Evolutionary conservation across 1,140 invertebrate genomes (phyloP).

Genomic region (Patella vulgata): DNA sequence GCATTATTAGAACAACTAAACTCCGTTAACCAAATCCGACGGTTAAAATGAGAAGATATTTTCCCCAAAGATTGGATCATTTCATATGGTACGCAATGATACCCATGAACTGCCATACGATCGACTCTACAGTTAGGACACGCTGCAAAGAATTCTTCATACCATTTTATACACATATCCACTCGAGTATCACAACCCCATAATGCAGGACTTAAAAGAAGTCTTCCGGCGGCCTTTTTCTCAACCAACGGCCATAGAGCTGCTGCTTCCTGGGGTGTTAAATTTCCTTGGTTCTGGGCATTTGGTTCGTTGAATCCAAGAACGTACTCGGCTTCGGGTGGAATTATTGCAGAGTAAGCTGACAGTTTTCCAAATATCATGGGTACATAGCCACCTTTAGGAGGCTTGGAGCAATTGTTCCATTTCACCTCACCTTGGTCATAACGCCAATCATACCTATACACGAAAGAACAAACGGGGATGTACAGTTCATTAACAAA

Average conservation of each 20-base stretch:
- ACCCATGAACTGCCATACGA: slow-evolving; percentile 40
- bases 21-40: slow-evolving; percentile 38
- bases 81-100: slow-evolving; percentile 32
- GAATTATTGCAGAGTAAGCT: too few species aligned
- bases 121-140: slow-evolving; percentile 36
- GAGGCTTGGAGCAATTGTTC: too few species aligned
- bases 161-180: too few species aligned
- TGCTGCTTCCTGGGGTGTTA: slow-evolving; percentile 1
- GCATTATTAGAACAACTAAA: slow-evolving; percentile 32
- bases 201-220: slow-evolving; percentile 31
- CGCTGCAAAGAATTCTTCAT: slow-evolving; percentile 33
- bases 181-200: too few species aligned
- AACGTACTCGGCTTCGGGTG: slow-evolving; percentile 14
- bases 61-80: slow-evolving; percentile 36
- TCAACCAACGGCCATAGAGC: slow-evolving; percentile 22
- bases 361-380: too few species aligned
- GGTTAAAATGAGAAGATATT: slow-evolving; percentile 32
- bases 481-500: too few species aligned
- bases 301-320: slow-evolving; percentile 28
- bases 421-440: too few species aligned
- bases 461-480: too few species aligned
- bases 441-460: too few species aligned
- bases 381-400: too few species aligned
- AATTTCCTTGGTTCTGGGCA: slow-evolving; percentile 14
- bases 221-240: slow-evolving; percentile 9